phyloP scores from a whole-genome alignment of 2,113 vertebrate genomes.

The Dunckerocampus dactyliophorus region DNA sequence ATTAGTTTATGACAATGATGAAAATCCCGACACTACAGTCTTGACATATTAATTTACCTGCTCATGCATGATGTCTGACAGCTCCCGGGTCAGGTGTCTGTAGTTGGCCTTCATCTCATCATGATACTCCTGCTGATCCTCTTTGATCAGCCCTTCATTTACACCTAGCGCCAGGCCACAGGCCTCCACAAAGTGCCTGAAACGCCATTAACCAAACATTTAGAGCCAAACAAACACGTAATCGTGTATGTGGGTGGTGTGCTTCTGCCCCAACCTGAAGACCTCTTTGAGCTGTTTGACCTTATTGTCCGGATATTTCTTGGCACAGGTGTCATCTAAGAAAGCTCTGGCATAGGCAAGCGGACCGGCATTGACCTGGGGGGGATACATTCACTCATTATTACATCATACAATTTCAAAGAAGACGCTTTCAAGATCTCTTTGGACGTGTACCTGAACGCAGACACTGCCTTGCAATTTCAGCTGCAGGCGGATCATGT shows the following conservation, averaged over 20 bases:
- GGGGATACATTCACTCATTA: background rate
- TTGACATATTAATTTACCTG: too few relatives aligned
- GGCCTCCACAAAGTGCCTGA: slow-evolving; percentile 93
- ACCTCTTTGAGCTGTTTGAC: slow-evolving; percentile 95
- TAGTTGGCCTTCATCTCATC: slow-evolving; percentile 98
- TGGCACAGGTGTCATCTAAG: slow-evolving; percentile 88
- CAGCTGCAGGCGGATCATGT: slow-evolving; percentile 97
- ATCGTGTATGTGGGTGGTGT: background rate
- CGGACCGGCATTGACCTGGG: slow-evolving; percentile 92
- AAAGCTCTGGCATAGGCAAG: slow-evolving; percentile 95
- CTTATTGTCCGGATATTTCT: slow-evolving; percentile 96
- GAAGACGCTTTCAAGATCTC: too few relatives aligned
- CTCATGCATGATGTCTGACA: slow-evolving; percentile 94
- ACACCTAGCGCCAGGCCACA: slow-evolving; percentile 87
- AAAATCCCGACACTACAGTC: too few relatives aligned
- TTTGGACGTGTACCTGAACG: slow-evolving; percentile 69
- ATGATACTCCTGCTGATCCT: slow-evolving; percentile 96
- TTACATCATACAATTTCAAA: too few relatives aligned
- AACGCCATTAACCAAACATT: background rate
- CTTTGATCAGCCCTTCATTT: slow-evolving; percentile 93
- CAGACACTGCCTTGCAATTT: slow-evolving; percentile 96
- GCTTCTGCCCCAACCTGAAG: slow-evolving; percentile 80
- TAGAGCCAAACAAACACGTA: background rate
- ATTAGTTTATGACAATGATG: too few relatives aligned
- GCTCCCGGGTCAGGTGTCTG: slow-evolving; percentile 88